Evolutionary conservation across 1,140 invertebrate genomes (phyloP).

Genomic region (Ptiloglossa arizonensis): DNA sequence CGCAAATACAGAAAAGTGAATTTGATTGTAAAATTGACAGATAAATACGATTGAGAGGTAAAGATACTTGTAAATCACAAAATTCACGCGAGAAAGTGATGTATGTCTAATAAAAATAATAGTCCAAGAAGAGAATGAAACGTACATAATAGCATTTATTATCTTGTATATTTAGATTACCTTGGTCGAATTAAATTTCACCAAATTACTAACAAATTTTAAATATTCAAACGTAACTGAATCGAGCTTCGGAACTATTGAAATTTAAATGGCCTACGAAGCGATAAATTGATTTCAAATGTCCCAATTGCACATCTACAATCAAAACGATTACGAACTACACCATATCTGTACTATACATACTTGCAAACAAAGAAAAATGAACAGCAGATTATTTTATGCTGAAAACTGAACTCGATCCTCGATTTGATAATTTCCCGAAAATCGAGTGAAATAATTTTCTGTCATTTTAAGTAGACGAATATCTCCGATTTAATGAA

Average conservation of each 20-base stretch:
- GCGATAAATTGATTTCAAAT: no score
- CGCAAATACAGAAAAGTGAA: background rate
- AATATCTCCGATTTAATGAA: background rate
- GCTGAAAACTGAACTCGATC: background rate
- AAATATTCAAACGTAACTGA: no score
- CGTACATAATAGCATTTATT: background rate
- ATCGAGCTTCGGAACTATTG: no score
- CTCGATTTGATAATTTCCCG: background rate
- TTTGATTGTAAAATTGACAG: slow-evolving; percentile 2
- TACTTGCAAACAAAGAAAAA: background rate
- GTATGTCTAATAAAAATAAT: slow-evolving; percentile 46
- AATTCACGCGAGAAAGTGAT: slow-evolving; percentile 37
- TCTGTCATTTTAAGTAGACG: no score
- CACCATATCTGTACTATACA: background rate
- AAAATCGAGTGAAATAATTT: background rate
- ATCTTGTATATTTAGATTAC: background rate
- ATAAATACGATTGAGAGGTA: slow-evolving; percentile 6
- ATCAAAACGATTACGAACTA: background rate
- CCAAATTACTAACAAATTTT: no score
- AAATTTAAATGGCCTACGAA: background rate
- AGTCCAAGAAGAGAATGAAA: background rate
- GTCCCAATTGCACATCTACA: no score
- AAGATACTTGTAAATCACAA: slow-evolving; percentile 35
- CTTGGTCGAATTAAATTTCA: background rate
- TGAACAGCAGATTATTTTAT: background rate